Evolutionary conservation across 1,140 invertebrate genomes (phyloP), one percentile per base, ranked within the genome.

Genomic region (Drosophila gunungcola): DNA sequence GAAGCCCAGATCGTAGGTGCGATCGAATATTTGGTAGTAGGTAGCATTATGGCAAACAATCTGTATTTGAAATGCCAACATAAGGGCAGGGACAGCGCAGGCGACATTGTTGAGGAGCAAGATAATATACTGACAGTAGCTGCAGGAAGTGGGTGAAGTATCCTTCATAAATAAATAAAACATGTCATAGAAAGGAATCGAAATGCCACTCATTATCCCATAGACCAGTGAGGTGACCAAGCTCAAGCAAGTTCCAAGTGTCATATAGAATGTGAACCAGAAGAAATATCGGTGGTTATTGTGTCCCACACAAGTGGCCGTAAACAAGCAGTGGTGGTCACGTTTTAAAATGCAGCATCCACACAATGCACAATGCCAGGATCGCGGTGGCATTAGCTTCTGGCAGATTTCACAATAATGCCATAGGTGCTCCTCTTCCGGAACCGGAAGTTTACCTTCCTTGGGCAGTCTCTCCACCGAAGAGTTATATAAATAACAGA

Each of bases 281-380:
- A 97, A 93, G 88, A 98, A 99, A 92, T 97, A 98, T 81, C 98
- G 93, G 76, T 97, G 96, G 93, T 99, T 99, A 57, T 94, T 94
- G 91, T 98, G 96, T 1, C 98, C 98, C 9, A 99, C 94, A 92
- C 98, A 99, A 86, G 95, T 96, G 12, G 95, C 96, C 13, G 96
- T 95, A 91, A 99, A 99, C 39, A 96, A 95, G 92, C 98, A 99
- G 90, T 99, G 98, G 93, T 99, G 98, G 92, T 99, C 98, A 73
- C 98, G 94, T 91, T 98, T 98, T 12, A 98, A 90, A 45, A 99
- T 96, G 90, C 98, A 99, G 12, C 92, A 91, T 72, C 94, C 91
- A 88, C 98, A 99, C 43, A 93, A 94, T 41, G 93, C 92, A 86
- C 98, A 99, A 91, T 99, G 98, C 95, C 97, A 98, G 3, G 97